Base-by-base conservation (phyloP, 2,113 vertebrate species). In the Poeciliopsis turrubarensis region DNA sequence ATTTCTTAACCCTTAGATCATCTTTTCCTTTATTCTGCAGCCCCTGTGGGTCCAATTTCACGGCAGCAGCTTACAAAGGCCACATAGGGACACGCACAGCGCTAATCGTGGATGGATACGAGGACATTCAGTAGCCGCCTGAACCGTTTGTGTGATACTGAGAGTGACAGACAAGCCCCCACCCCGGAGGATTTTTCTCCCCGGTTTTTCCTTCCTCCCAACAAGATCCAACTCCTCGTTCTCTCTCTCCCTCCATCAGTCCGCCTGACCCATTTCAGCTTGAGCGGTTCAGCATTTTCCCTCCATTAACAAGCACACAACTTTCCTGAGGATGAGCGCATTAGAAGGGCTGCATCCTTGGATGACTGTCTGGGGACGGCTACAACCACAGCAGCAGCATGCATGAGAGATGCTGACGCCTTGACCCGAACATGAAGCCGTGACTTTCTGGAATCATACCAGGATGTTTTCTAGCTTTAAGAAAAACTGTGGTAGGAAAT, bases 201-300 rank as follows among this genome's bases (percentile, higher is more conserved):
- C 63, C 79, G 57, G 15, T 2, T 32, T 80, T 57, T 29, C 26
- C 5, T 0, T 80, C 41, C 69, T 66, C 70, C 60, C 65, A 64
- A 60, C 8, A 31, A 57, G 51, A 57, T 57, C 51, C 74, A 77
- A 12, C 65, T 68, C 54, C 64, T 37, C 66, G 32, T 69, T 75
- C 44, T 65, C 27, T 69, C 39, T 12, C 75, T 86, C 79, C 22
- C 80, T 83, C 60, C 61, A 60, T 80, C 79, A 69, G 17, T 19
- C 65, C 3, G 17, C 32, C 75, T 90, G 87, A 89, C 85, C 83
- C 85, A 88, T 57, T 91, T 90, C 79, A 78, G 71, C 66, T 76
- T 60, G 29, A n/a, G 63, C 30, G 27, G 41, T 31, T 72, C 71
- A 61, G 51, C 51, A 63, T 19, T 62, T 41, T 72, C 37, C 71